Evolutionary conservation across 2,888 invertebrate species (phyloP).

Genomic region (Podotricha telesiphe): DNA sequence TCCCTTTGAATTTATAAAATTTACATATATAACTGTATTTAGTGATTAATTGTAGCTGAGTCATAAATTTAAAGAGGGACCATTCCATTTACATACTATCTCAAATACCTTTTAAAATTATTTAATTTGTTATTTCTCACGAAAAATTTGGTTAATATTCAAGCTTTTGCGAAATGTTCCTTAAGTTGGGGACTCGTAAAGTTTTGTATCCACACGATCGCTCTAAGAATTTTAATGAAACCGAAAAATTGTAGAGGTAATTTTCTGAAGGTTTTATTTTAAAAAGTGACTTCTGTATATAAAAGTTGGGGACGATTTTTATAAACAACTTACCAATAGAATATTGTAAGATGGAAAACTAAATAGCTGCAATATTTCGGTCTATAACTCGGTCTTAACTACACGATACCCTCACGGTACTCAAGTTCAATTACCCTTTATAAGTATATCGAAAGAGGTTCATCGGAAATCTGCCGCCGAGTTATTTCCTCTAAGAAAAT

Average conservation of each 20-base stretch:
- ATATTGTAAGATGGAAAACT: not conserved
- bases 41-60: constrained; percentile 15
- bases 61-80: constrained; percentile 18
- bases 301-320: not conserved
- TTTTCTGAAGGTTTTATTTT: not conserved
- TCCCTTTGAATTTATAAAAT: constrained; percentile 7
- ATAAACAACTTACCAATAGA: not conserved
- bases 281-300: not conserved
- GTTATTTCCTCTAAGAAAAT: constrained; percentile 57
- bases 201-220: constrained; percentile 7
- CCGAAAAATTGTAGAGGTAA: not conserved
- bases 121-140: constrained; percentile 22
- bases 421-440: constrained; percentile 37
- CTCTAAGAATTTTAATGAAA: constrained; percentile 10
- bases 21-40: constrained; percentile 11
- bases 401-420: too few species aligned
- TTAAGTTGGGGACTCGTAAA: constrained; percentile 4
- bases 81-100: constrained; percentile 14
- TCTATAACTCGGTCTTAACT: not conserved
- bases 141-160: constrained; percentile 24
- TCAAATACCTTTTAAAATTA: constrained; percentile 20
- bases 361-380: not conserved
- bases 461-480: constrained; percentile 47
- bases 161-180: constrained; percentile 5
- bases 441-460: constrained; percentile 38